phyloP scores from a whole-genome alignment of 2,888 invertebrate species.

The Linyphia triangularis region DNA sequence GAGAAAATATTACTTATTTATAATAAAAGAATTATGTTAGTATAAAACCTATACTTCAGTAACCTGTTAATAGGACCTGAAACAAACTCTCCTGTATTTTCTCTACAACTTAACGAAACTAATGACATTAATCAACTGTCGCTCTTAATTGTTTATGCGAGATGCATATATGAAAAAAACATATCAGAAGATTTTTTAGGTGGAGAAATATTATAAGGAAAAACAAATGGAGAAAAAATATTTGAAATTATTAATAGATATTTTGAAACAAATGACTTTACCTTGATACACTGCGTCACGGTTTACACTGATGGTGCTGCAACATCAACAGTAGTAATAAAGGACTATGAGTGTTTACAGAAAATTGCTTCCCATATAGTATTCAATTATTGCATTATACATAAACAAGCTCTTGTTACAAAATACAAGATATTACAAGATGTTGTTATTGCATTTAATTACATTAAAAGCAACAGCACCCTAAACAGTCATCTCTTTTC shows the following conservation, averaged over 20 bases:
- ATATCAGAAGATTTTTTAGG: slow-evolving; percentile 40
- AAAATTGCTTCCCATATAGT: slow-evolving; percentile 15
- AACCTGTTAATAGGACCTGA: too few species aligned
- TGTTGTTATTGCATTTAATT: background rate
- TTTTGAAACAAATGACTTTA: slow-evolving; percentile 42
- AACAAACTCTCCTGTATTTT: too few species aligned
- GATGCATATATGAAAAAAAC: background rate
- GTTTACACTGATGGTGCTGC: slow-evolving; percentile 16
- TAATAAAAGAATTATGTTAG: too few species aligned
- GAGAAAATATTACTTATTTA: too few species aligned
- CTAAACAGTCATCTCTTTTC: slow-evolving; percentile 8
- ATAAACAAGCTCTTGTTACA: background rate
- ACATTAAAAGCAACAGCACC: slow-evolving; percentile 1
- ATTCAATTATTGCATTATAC: background rate
- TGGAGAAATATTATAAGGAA: slow-evolving; percentile 12
- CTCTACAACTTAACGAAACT: too few species aligned
- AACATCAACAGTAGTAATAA: slow-evolving; percentile 27
- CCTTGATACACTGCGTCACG: background rate
- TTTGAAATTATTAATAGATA: slow-evolving; percentile 39
- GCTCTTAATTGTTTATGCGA: too few species aligned
- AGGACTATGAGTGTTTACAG: slow-evolving; percentile 1
- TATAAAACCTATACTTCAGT: too few species aligned
- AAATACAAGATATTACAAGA: slow-evolving; percentile 1
- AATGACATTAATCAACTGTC: too few species aligned
- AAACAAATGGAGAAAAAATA: slow-evolving; percentile 18